Evolutionary conservation across 1,140 invertebrate genomes (phyloP), one percentile per base, ranked within the genome.

Genomic region (Anastatus disparis): DNA sequence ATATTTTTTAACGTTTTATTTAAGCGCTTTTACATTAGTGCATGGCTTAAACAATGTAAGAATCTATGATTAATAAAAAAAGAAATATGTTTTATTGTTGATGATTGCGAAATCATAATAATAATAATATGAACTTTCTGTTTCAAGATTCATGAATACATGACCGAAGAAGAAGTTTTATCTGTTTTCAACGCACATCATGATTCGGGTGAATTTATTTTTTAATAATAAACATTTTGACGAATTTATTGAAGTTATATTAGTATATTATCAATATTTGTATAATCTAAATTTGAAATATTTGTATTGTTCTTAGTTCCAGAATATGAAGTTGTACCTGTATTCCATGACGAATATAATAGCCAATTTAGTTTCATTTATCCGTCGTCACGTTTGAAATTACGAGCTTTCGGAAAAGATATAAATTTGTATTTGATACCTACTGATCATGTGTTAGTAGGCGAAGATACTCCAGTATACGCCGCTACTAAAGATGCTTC

Each of bases 241-340:
- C n/a, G n/a, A n/a, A n/a, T n/a, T n/a, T n/a, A n/a, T n/a, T n/a
- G n/a, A n/a, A n/a, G n/a, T n/a, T n/a, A n/a, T n/a, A n/a, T n/a
- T n/a, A n/a, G n/a, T n/a, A n/a, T n/a, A 24, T 3, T 27, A n/a
- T 26, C 15, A 52, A 27, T 24, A 6, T 29, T 24, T 1, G 17
- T 42, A 42, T n/a, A 0, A 8, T 13, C 12, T 42, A 38, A 6
- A 12, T 7, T 38, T 38, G 24, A 4, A 24, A 4, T 29, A 0
- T 52, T 27, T 26, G 24, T 52, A 0, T 13, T 26, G 50, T 56
- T 9, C 6, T n/a, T n/a, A 63, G 31, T 53, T 15, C 40, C 56
- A 17, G 59, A 70, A 1, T 70, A 70, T 52, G 38, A 70, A 56
- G 27, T 70, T n/a, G 68, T 70, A 38, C 56, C 29, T 15, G 9